A percentile compares a stretch with the other conserved stretches of the same genome.
Conservation (phyloP, 2,888 invertebrate species). For the Ptychoptera contaminata region DNA sequence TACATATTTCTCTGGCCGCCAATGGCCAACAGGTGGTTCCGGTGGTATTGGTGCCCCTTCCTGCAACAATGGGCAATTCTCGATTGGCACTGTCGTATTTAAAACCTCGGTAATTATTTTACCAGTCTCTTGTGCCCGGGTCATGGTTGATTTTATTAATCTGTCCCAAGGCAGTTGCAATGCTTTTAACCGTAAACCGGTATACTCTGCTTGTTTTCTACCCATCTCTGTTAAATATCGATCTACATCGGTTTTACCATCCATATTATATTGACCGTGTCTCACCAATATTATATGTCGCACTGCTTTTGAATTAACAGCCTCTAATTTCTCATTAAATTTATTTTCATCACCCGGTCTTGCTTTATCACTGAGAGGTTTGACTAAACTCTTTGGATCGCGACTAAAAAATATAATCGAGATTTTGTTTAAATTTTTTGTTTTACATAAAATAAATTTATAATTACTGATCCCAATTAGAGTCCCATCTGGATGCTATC, state of each 20-base stretch:
- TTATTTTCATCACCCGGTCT: constrained; percentile 42
- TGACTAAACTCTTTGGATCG: constrained; percentile 53
- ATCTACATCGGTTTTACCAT: constrained; percentile 54
- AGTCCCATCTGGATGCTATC: constrained; percentile 58
- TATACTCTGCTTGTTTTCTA: constrained; percentile 64
- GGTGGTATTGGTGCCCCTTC: constrained; percentile 94
- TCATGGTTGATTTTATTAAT: constrained; percentile 82
- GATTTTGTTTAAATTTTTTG: background rate
- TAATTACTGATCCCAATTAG: constrained; percentile 77
- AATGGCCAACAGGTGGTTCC: constrained; percentile 76
- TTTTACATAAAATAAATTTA: constrained; percentile 4
- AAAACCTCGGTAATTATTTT: constrained; percentile 61
- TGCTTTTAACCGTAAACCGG: constrained; percentile 66
- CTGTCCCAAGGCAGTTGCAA: constrained; percentile 64
- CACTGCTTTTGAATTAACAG: constrained; percentile 34
- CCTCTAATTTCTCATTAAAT: constrained; percentile 48
- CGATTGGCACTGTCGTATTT: constrained; percentile 24
- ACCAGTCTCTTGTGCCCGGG: constrained; percentile 83
- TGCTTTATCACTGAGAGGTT: constrained; percentile 34
- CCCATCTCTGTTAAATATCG: constrained; percentile 68
- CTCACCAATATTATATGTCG: constrained; percentile 81
- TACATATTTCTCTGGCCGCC: constrained; percentile 72
- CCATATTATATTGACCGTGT: constrained; percentile 85
- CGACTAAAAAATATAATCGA: constrained; percentile 36
- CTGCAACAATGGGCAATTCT: constrained; percentile 57